phyloP scores from a whole-genome alignment of 2,888 invertebrate species.

The Octonoba sinensis region DNA sequence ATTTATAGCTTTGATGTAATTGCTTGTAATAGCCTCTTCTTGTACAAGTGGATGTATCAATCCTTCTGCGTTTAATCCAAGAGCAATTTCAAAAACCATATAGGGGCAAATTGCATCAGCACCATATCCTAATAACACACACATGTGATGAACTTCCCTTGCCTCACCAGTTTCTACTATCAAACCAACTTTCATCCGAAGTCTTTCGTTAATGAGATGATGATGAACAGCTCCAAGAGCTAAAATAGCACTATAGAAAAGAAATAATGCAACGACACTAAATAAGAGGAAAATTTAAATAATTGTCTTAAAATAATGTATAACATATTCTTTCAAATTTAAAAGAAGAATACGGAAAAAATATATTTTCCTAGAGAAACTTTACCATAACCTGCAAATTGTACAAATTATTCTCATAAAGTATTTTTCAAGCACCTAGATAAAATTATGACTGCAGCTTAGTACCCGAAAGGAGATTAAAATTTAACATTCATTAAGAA shows the following conservation, averaged over 20 bases:
- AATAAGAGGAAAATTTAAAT: too few species aligned
- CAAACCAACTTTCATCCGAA: slow-evolving; percentile 95
- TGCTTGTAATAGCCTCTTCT: slow-evolving; percentile 84
- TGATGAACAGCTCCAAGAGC: slow-evolving; percentile 95
- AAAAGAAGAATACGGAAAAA: too few species aligned
- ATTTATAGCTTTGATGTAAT: slow-evolving; percentile 91
- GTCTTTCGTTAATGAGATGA: slow-evolving; percentile 91
- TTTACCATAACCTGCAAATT: neutral
- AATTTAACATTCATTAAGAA: too few species aligned
- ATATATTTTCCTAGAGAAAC: too few species aligned
- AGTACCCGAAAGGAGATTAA: too few species aligned
- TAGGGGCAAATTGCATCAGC: slow-evolving; percentile 99
- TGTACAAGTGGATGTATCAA: slow-evolving; percentile 82
- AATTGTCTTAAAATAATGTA: neutral
- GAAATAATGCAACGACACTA: neutral
- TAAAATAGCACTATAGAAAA: slow-evolving; percentile 80
- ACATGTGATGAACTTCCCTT: slow-evolving; percentile 90
- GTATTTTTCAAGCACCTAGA: too few species aligned
- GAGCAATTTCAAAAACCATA: slow-evolving; percentile 94
- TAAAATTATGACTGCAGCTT: too few species aligned
- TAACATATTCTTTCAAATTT: too few species aligned
- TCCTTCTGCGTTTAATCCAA: slow-evolving; percentile 86
- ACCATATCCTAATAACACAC: slow-evolving; percentile 94
- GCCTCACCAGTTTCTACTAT: slow-evolving; percentile 97
- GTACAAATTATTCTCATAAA: neutral